Evolutionary conservation across 92 coral and sea anemone genomes (phyloP).

Genomic region (Bergia sp.): DNA sequence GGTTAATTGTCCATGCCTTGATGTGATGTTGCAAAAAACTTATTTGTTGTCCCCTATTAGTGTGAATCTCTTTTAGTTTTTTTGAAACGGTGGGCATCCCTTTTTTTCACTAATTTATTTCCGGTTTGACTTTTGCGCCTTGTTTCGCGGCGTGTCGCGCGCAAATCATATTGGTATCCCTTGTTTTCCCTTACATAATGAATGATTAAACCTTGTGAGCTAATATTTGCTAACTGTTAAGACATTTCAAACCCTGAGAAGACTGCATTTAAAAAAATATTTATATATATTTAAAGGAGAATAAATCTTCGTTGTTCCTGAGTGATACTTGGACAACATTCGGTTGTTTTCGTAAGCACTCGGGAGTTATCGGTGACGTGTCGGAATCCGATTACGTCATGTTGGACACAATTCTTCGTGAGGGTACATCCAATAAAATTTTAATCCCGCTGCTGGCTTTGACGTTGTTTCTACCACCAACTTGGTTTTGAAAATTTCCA

Average conservation of each 20-base stretch:
- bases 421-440: conserved; percentile 69
- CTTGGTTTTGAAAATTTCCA: conserved; percentile 82
- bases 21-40: too few relatives aligned
- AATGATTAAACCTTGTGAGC: conserved; percentile 3
- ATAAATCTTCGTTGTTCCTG: neutral
- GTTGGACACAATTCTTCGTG: conserved; percentile 69
- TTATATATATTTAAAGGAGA: too few relatives aligned
- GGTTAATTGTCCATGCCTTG: too few relatives aligned
- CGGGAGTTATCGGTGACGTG: conserved; percentile 61
- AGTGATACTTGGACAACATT: neutral
- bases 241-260: neutral
- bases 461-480: conserved; percentile 92
- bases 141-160: neutral
- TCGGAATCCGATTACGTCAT: conserved; percentile 77
- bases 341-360: conserved; percentile 55
- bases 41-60: neutral
- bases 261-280: too few relatives aligned
- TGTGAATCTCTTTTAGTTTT: too few relatives aligned
- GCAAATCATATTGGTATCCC: neutral
- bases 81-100: neutral
- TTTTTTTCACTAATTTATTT: too few relatives aligned
- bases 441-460: conserved; percentile 94
- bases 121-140: too few relatives aligned
- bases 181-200: neutral
- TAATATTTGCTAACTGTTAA: neutral